Percentiles rank a stretch among this genome's conserved stretches.
These are phyloP conservation scores for Thereva nobilitata DNA, from an alignment of 2,888 invertebrate genomes.

Conservation along the genomic window DNA sequence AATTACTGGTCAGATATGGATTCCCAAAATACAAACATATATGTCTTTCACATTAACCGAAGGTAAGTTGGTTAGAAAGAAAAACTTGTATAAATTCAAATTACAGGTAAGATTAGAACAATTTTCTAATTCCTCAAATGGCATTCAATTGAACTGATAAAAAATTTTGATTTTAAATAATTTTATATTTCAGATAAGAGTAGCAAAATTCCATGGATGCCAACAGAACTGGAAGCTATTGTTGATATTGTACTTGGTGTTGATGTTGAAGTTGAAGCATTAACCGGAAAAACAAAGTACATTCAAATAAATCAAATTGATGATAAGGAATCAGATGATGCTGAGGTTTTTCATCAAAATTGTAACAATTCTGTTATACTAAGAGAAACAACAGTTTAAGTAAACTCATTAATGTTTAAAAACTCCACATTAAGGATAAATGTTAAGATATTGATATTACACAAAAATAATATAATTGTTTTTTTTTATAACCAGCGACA, in stretches of 20 bases:
- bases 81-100: too few relatives aligned
- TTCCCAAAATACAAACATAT: too few relatives aligned
- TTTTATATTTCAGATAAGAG: constrained; percentile 37
- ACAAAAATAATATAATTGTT: too few relatives aligned
- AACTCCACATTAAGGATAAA: not conserved
- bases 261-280: constrained; percentile 43
- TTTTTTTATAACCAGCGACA: too few relatives aligned
- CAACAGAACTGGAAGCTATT: constrained; percentile 47
- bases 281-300: constrained; percentile 44
- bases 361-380: constrained; percentile 17
- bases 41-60: too few relatives aligned
- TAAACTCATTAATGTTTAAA: not conserved
- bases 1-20: too few relatives aligned
- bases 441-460: too few relatives aligned
- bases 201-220: constrained; percentile 42
- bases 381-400: constrained; percentile 23
- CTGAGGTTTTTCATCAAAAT: constrained; percentile 14
- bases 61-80: too few relatives aligned
- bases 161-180: too few relatives aligned
- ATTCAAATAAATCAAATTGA: constrained; percentile 46
- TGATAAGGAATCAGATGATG: not conserved
- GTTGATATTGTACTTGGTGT: constrained; percentile 48
- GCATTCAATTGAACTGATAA: too few relatives aligned
- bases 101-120: too few relatives aligned
- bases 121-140: too few relatives aligned